Base-by-base conservation (phyloP, 2,888 invertebrate species). In the Panorpa germanica region DNA sequence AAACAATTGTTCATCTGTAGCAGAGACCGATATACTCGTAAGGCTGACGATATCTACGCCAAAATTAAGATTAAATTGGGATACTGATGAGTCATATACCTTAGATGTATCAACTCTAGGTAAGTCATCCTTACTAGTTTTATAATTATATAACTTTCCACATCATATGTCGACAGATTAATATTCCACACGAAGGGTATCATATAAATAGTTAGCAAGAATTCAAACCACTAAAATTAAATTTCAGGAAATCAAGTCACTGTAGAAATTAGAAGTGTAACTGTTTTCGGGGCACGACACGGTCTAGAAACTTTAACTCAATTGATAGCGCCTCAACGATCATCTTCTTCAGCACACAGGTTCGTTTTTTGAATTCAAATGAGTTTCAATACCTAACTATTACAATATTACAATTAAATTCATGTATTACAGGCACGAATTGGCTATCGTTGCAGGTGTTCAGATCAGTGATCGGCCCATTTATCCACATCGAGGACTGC, bases 401-500 rank as follows among this genome's bases (percentile, higher is more conserved):
- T 7, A 24, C 28, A 9, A 20, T 19, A 19, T 10, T 28, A 20
- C 13, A 23, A 23, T 14, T 15, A 15, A 5, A 5, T 25, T 3
- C 4, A n/a, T 17, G 7, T 26, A 7, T 17, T 30, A 2, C 15
- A 47, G 53, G 33, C 60, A 61, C 32, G 63, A 68, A 16, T 56
- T 81, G 5, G 61, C 68, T 0, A 57, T 78, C 25, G 56, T 74
- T 1, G 54, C 63, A 4, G 59, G 61, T 2, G 75, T 70, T 0
- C 59, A 56, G 33, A 66, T 91, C 34, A 52, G 56, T 3, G 95
- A 95, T 50, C 64, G 63, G 33, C 95, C 95, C 0, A 58, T 67
- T 1, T 95, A 74, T 53, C 59, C 65, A 0, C 81, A 91, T 46
- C 66, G 96, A 38, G 95, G 95, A 2, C 48, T 95, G 4, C 61